Conservation (phyloP, 2,113 vertebrate genomes). For the Eudorcas thomsonii region DNA sequence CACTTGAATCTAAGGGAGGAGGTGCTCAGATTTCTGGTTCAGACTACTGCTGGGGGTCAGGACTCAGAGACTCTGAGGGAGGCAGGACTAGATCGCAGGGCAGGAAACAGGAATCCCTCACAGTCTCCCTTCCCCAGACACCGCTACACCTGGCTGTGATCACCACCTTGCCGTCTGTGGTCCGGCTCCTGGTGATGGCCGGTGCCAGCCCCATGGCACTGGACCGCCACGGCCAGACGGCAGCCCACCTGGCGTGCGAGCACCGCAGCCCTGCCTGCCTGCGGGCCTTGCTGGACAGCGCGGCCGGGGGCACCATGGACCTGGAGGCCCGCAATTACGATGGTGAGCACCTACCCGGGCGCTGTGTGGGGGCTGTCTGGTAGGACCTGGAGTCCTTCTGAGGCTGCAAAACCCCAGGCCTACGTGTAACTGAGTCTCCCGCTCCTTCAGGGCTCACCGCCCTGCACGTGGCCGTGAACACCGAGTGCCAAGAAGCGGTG, state of each 20-base stretch:
- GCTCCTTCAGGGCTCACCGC: conserved; percentile 85
- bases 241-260: conserved; percentile 89
- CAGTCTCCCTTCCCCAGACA: conserved; percentile 78
- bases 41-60: not conserved
- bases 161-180: conserved; percentile 83
- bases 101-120: not conserved
- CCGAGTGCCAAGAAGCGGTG: conserved; percentile 76
- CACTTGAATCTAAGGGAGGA: not conserved
- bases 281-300: conserved; percentile 76
- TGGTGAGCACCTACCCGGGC: conserved; percentile 75
- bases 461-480: conserved; percentile 88
- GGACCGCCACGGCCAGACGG: conserved; percentile 90
- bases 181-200: conserved; percentile 79
- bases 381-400: too few species aligned
- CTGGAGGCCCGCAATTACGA: conserved; percentile 89
- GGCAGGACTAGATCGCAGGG: not conserved
- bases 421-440: not conserved
- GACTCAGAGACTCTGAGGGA: not conserved
- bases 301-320: conserved; percentile 62
- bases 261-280: conserved; percentile 83
- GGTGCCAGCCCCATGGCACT: conserved; percentile 85
- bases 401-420: not conserved
- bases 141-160: conserved; percentile 92
- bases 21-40: not conserved
- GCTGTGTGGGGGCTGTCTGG: not conserved